These are phyloP conservation scores for Acipenser oxyrinchus DNA, from an alignment of 2,797 vertebrate species.

Conservation along the genomic window DNA sequence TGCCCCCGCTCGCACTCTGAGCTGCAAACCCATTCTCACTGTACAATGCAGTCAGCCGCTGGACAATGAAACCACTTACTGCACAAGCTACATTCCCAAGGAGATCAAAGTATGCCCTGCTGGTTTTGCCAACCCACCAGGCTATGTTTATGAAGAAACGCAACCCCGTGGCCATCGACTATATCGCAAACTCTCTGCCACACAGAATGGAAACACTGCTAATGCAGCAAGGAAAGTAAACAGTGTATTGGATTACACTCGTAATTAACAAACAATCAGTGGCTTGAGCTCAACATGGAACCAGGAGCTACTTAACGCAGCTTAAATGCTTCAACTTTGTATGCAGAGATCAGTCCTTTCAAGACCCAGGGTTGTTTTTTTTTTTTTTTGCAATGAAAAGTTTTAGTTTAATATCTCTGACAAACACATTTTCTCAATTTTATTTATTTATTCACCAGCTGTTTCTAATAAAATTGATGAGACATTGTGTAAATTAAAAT, in stretches of 20 bases:
- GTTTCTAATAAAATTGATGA: no score
- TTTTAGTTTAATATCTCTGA: no score
- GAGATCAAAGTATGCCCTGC: slow-evolving; percentile 7
- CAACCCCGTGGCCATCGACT: slow-evolving; percentile 6
- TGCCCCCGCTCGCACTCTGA: neutral
- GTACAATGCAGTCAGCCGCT: neutral
- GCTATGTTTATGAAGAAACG: neutral
- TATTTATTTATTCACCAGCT: no score
- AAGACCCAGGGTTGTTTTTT: slow-evolving; percentile 22
- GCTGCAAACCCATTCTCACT: slow-evolving; percentile 5
- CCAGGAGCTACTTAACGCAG: neutral
- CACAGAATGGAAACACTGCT: no score
- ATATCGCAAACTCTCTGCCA: slow-evolving; percentile 5
- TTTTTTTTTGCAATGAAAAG: neutral
- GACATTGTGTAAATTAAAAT: no score
- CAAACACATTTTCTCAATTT: no score
- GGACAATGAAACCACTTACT: neutral
- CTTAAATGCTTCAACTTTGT: no score
- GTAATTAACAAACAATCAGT: neutral
- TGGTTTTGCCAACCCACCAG: neutral
- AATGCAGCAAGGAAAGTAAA: no score
- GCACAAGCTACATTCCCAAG: neutral
- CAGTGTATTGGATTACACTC: no score
- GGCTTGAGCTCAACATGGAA: neutral
- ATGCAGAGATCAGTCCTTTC: slow-evolving; percentile 35